Base-by-base conservation (phyloP, 2,797 vertebrate genomes). In the Neostethus bicornis region DNA sequence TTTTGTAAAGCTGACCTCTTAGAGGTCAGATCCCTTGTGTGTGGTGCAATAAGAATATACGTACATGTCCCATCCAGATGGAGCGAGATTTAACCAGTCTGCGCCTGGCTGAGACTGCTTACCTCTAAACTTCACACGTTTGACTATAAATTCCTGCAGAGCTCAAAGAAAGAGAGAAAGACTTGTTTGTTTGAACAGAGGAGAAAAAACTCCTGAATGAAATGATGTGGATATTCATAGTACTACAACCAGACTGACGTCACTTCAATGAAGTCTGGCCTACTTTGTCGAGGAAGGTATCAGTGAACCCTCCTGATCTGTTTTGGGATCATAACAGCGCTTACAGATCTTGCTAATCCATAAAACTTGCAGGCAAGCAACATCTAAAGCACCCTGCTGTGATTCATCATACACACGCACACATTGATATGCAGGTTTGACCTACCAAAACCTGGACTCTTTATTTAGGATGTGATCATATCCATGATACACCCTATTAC, bases 41-140 rank as follows among this genome's bases (percentile, higher is more conserved):
- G 79, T 86, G 83, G 71, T 83, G 77, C 73, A 84, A 84, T 81
- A 75, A 77, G 80, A 84, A 89, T 86, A 68, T 82, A 91, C 89
- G 90, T 85, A 90, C 46, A 50, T 61, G 83, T 61, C 51, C 66
- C 39, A 79, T 86, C 91, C 87, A 86, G 89, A 85, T 66, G 47
- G 88, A 92, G 90, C 91, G 58, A 84, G 91, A 84, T 90, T 79
- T 83, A 86, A 71, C 91, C 87, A 87, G 91, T 69, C 70, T 61
- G 69, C 49, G 82, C 85, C 87, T 85, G 89, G 77, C 65, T 51
- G 48, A 51, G 50, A 73, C 46, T 41, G 68, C 77, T 81, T 62
- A 78, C 77, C 77, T 78, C 67, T 63, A 80, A 86, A 85, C 77
- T 81, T 86, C 83, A 75, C 85, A 80, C 75, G 38, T 85, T 61